Evolutionary conservation across 2,888 invertebrate species (phyloP).

Genomic region (Rhingia campestris): DNA sequence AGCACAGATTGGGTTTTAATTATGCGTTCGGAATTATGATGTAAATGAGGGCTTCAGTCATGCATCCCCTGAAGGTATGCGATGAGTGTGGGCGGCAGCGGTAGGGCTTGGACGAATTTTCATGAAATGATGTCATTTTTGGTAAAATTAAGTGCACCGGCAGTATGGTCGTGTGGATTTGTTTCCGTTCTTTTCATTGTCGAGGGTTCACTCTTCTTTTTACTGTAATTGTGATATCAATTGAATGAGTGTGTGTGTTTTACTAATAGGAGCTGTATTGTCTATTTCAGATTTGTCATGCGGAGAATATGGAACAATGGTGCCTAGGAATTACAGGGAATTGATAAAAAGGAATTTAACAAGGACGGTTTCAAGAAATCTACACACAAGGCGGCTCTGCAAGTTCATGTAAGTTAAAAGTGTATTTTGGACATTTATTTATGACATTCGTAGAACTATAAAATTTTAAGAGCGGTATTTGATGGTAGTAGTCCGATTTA

Average conservation of each 20-base stretch:
- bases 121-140: slow-evolving; percentile 55
- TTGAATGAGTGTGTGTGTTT: neutral
- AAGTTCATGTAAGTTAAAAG: slow-evolving; percentile 29
- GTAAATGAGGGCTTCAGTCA: slow-evolving; percentile 55
- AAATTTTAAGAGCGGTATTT: no score
- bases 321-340: slow-evolving; percentile 43
- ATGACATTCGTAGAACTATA: neutral
- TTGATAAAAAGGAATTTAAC: slow-evolving; percentile 32
- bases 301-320: slow-evolving; percentile 46
- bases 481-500: no score
- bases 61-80: slow-evolving; percentile 9
- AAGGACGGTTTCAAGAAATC: neutral
- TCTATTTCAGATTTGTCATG: slow-evolving; percentile 39
- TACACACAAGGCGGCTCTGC: neutral
- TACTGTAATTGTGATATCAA: slow-evolving; percentile 5
- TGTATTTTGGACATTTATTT: neutral
- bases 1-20: slow-evolving; percentile 60
- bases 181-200: slow-evolving; percentile 1
- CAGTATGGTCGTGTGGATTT: slow-evolving; percentile 8
- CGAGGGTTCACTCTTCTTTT: neutral
- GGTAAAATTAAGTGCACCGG: slow-evolving; percentile 41
- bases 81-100: slow-evolving; percentile 3
- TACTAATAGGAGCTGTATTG: neutral
- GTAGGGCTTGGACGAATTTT: slow-evolving; percentile 14
- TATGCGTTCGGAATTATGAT: slow-evolving; percentile 66